A percentile compares a stretch with the other conserved stretches of the same genome.
phyloP scores from a whole-genome alignment of 2,113 vertebrate genomes.

The Empidonax alnorum region DNA sequence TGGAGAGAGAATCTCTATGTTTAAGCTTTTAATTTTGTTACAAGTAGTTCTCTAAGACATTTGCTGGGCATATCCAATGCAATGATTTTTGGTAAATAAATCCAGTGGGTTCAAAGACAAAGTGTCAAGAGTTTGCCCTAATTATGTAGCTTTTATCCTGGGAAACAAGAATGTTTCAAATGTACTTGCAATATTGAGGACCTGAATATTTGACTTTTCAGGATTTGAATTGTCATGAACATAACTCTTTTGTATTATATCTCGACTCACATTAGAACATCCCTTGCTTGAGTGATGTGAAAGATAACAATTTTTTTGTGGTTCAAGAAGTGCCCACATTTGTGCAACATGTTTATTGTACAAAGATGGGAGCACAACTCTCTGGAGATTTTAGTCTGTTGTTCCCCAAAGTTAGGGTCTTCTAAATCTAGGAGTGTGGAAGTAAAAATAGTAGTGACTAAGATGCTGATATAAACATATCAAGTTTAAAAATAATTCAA shows the following conservation, averaged over 20 bases:
- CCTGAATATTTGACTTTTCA: background rate
- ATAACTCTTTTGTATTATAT: background rate
- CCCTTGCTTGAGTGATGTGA: background rate
- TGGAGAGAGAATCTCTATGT: background rate
- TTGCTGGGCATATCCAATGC: background rate
- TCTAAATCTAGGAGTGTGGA: background rate
- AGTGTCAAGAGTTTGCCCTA: slow-evolving; percentile 35
- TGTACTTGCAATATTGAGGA: background rate
- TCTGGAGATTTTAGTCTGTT: background rate
- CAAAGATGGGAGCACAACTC: background rate
- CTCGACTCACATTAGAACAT: background rate
- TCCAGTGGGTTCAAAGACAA: slow-evolving; percentile 39
- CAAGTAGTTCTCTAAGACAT: background rate
- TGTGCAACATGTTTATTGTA: accelerated
- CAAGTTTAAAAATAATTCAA: background rate
- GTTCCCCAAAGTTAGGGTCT: background rate
- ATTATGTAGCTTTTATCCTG: background rate
- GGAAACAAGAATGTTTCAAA: background rate
- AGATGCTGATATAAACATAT: background rate
- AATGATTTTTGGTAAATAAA: slow-evolving; percentile 17
- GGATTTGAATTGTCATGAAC: background rate
- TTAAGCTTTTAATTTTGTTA: slow-evolving; percentile 12
- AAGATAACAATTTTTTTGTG: background rate
- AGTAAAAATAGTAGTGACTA: background rate
- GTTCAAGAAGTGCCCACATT: background rate